phyloP scores from a whole-genome alignment of 1,140 invertebrate species.

The Dolichoris vasculosae region DNA sequence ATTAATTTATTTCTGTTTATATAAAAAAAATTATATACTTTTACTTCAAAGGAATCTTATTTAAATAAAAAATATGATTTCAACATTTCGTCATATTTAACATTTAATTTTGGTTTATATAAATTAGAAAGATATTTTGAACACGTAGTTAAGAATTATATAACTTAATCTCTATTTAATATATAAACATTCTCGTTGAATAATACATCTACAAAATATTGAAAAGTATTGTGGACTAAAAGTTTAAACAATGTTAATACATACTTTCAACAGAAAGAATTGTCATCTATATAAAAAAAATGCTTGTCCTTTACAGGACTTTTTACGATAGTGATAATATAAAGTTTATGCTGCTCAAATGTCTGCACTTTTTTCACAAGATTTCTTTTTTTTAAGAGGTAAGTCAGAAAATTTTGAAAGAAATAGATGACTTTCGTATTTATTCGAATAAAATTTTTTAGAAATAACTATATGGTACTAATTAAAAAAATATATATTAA shows the following conservation, averaged over 20 bases:
- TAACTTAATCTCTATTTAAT: too few relatives aligned
- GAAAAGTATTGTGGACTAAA: too few relatives aligned
- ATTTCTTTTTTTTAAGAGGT: not conserved
- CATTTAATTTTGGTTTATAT: too few relatives aligned
- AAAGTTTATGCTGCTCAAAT: slow-evolving; percentile 20
- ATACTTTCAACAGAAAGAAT: not conserved
- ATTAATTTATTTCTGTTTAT: too few relatives aligned
- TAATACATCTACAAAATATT: too few relatives aligned
- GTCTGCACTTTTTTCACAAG: slow-evolving; percentile 2
- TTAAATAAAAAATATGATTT: too few relatives aligned
- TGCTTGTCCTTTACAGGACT: not conserved
- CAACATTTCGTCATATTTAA: too few relatives aligned
- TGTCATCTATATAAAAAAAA: slow-evolving; percentile 12
- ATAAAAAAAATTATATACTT: too few relatives aligned
- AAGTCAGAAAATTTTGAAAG: not conserved
- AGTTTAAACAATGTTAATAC: not conserved
- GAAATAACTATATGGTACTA: not conserved
- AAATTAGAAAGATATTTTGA: too few relatives aligned
- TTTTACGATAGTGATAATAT: slow-evolving; percentile 26
- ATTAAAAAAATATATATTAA: not conserved
- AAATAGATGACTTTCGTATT: slow-evolving; percentile 16
- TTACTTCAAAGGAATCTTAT: too few relatives aligned
- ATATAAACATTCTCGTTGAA: too few relatives aligned
- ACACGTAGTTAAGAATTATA: too few relatives aligned
- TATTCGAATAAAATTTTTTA: not conserved